phyloP scores from a whole-genome alignment of 2,888 invertebrate genomes.

The Cantharis flavilabris region DNA sequence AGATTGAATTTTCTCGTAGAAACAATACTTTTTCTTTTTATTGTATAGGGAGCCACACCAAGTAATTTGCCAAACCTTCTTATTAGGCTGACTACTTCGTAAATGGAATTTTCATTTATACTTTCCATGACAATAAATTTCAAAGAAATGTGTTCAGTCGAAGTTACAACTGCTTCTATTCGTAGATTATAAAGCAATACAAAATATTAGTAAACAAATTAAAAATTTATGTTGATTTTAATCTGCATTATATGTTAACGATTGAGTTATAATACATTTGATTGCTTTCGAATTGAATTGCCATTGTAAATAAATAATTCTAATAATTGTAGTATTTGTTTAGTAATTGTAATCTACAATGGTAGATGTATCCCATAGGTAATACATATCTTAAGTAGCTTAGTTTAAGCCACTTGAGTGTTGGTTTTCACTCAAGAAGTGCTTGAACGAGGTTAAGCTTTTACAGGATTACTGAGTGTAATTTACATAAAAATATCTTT shows the following conservation, averaged over 20 bases:
- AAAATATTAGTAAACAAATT: neutral
- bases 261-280: neutral
- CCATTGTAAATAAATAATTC: neutral
- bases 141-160: neutral
- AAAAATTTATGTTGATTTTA: neutral
- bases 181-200: neutral
- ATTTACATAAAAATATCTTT: neutral
- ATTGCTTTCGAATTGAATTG: neutral
- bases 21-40: neutral
- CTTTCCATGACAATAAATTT: neutral
- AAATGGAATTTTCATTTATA: neutral
- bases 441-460: neutral
- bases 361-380: neutral
- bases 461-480: neutral
- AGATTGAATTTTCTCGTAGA: neutral
- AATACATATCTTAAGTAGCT: neutral
- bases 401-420: neutral
- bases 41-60: constrained; percentile 5
- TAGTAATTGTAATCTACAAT: neutral
- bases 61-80: neutral
- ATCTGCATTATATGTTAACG: neutral
- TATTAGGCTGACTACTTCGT: neutral
- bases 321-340: neutral
- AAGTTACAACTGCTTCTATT: neutral
- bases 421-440: neutral